Evolutionary conservation across 2,888 invertebrate species (phyloP), one percentile per base, ranked within the genome.

Genomic region (Orthonevra nobilis): DNA sequence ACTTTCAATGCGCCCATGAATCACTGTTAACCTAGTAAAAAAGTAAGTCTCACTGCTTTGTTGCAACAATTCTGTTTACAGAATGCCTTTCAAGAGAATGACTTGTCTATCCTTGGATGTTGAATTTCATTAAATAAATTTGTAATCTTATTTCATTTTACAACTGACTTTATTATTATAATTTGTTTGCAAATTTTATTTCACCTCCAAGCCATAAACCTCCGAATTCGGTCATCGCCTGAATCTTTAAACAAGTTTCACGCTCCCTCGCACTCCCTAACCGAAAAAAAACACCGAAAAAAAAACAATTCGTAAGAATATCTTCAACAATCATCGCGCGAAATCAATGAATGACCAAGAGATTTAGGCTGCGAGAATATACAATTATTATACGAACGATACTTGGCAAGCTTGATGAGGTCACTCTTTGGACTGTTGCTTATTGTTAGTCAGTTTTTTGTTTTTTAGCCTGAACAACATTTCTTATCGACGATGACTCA

Each of bases 401-500:
- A n/a, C 38, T 26, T 15, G 10, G 1, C 15, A 26, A 1, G 14
- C 28, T 5, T 5, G 40, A 63, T 63, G 63, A 63, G 50, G 50
- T 63, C 63, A 63, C 30, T 50, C n/a, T 7, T 3, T 54, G 6
- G 1, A n/a, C n/a, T 34, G 10, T n/a, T 34, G 30, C n/a, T n/a
- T n/a, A n/a, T n/a, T 54, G 3, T 26, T 28, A 48, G 30, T 40
- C 48, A 38, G 40, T 36, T 36, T 10, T 54, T 26, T n/a, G 40
- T 36, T 36, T 10, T 54, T 26, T n/a, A 10, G 5, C 23, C 6
- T 34, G 7, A 34, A 20, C 6, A 4, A 30, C 4, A 2, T 10
- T 54, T 15, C 5, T 52, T 52, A 60, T 44, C 50, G 50, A 69
- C 61, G 69, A 70, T 69, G 69, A 70, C 19, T 70, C 50, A 70